A percentile compares a stretch with the other conserved stretches of the same genome.
phyloP scores from a whole-genome alignment of 1,140 invertebrate genomes.

The Bombus difficillimus region DNA sequence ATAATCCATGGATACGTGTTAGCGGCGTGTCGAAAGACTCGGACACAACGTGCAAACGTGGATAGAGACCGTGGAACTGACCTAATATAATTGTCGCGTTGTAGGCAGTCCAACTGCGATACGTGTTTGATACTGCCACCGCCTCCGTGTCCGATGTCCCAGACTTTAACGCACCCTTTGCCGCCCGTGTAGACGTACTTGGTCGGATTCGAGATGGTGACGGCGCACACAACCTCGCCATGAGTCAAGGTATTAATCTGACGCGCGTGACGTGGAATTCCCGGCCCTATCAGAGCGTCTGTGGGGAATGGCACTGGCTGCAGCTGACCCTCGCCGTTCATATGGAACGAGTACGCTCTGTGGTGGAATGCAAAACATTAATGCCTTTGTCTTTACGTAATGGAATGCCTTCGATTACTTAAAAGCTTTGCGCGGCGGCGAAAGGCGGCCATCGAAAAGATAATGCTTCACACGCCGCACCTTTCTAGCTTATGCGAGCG shows the following conservation, averaged over 20 bases:
- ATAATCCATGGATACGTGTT: not conserved
- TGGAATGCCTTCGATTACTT: constrained; percentile 43
- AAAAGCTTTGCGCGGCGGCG: constrained; percentile 9
- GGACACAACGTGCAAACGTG: not conserved
- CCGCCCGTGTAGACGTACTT: constrained; percentile 99
- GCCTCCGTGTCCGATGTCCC: constrained; percentile 93
- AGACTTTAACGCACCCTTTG: constrained; percentile 99
- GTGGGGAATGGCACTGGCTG: constrained; percentile 98
- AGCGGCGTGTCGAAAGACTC: not conserved
- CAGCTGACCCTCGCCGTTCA: constrained; percentile 93
- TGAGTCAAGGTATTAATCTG: constrained; percentile 96
- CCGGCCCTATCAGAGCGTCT: constrained; percentile 95
- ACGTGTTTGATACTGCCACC: constrained; percentile 89
- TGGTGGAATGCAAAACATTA: constrained; percentile 38
- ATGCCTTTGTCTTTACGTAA: constrained; percentile 27
- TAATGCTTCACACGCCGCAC: not conserved
- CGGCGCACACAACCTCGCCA: constrained; percentile 96
- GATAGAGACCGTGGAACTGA: not conserved
- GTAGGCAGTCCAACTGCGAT: constrained; percentile 96
- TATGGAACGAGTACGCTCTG: constrained; percentile 96
- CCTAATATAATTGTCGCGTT: constrained; percentile 98
- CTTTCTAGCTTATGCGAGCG: not conserved
- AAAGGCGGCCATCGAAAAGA: constrained; percentile 7
- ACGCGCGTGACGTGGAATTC: constrained; percentile 95
- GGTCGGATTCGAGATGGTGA: constrained; percentile 94